These are phyloP conservation scores for Numenius phaeopus DNA, from an alignment of 2,797 vertebrate species.

Conservation along the genomic window DNA sequence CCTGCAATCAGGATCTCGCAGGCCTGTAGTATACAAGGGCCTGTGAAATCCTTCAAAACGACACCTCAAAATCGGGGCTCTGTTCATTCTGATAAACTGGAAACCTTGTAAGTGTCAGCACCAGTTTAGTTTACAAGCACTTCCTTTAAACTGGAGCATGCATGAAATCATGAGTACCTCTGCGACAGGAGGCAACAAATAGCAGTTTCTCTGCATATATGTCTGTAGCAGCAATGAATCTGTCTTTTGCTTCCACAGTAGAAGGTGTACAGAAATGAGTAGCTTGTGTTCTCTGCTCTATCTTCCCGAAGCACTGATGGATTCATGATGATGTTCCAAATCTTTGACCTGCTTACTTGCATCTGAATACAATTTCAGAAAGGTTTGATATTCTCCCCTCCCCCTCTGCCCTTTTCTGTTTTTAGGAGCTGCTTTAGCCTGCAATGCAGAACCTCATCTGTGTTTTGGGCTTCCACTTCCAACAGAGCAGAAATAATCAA, in stretches of 20 bases:
- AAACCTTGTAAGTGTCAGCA: not conserved
- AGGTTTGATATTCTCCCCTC: not conserved
- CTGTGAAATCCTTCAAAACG: not conserved
- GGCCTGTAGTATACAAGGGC: not conserved
- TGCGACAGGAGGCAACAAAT: not conserved
- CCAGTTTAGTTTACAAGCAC: not conserved
- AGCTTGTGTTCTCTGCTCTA: not conserved
- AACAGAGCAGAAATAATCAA: constrained; percentile 36
- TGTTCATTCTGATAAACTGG: not conserved
- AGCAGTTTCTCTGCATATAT: fast-evolving
- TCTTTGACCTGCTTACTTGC: not conserved
- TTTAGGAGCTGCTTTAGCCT: not conserved
- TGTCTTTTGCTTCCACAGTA: not conserved
- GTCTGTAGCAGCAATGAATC: not conserved
- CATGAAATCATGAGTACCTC: not conserved
- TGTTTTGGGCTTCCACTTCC: not conserved
- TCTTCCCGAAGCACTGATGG: not conserved
- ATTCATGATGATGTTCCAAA: not conserved
- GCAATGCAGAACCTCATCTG: not conserved
- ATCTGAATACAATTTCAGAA: not conserved
- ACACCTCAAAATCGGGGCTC: not conserved
- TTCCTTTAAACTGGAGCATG: not conserved
- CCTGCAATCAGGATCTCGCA: too few species aligned
- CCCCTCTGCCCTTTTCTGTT: fast-evolving
- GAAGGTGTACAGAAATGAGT: not conserved